A percentile compares a stretch with the other conserved stretches of the same genome.
These are phyloP conservation scores for Forficula auricularia DNA, from an alignment of 1,140 invertebrate species.

Conservation along the genomic window DNA sequence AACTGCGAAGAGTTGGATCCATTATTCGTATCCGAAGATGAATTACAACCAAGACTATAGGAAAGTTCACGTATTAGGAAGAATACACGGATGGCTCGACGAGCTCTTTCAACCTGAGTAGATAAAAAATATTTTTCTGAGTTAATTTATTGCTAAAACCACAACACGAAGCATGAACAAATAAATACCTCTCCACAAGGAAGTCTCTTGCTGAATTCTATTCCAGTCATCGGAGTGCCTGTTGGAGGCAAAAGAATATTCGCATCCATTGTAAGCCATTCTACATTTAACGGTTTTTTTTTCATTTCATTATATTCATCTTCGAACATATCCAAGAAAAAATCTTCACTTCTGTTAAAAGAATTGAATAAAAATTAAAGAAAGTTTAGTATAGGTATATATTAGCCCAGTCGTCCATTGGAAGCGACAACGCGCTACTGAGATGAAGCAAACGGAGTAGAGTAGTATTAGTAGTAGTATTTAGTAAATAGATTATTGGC, in stretches of 20 bases:
- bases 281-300: conserved; percentile 72
- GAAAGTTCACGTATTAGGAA: conserved; percentile 77
- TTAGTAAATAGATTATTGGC: too few species aligned
- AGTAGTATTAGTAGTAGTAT: too few species aligned
- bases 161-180: too few species aligned
- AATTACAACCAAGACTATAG: conserved; percentile 40
- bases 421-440: too few species aligned
- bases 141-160: conserved; percentile 1
- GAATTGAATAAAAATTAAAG: conserved; percentile 10
- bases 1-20: conserved; percentile 62
- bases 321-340: conserved; percentile 98
- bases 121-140: conserved; percentile 13
- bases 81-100: conserved; percentile 85
- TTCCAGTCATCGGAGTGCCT: conserved; percentile 90
- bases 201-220: conserved; percentile 82
- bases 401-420: too few species aligned
- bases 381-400: background rate
- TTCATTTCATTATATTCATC: conserved; percentile 89
- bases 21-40: too few species aligned
- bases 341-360: conserved; percentile 70
- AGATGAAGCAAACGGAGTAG: too few species aligned
- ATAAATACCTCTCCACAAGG: conserved; percentile 92
- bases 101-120: conserved; percentile 70
- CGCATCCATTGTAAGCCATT: conserved; percentile 91
- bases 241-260: conserved; percentile 87